These are phyloP conservation scores for Laterallus jamaicensis DNA, from an alignment of 2,113 vertebrate genomes.

Conservation along the genomic window DNA sequence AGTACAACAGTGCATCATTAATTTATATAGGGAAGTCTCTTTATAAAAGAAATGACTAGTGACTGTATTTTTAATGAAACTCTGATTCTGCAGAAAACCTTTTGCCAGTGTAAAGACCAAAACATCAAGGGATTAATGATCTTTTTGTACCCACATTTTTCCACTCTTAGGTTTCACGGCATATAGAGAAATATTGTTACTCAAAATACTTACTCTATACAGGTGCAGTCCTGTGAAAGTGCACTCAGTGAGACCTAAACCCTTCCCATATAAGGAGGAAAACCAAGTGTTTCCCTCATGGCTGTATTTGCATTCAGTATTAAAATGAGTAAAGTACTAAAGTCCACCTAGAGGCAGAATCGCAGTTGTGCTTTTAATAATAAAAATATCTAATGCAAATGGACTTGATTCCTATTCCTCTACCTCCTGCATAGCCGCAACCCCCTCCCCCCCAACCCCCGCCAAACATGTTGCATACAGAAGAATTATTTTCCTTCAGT, in stretches of 20 bases:
- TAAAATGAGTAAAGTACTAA: slow-evolving; percentile 14
- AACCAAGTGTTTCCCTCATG: slow-evolving; percentile 3
- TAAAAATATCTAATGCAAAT: not conserved
- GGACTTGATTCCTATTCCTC: not conserved
- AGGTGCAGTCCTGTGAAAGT: not conserved
- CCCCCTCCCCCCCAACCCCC: no score
- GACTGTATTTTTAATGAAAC: slow-evolving; percentile 7
- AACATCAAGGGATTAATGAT: not conserved
- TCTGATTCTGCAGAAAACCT: not conserved
- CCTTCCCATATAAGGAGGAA: not conserved
- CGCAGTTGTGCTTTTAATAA: not conserved
- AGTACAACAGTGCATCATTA: not conserved
- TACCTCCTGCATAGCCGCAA: not conserved
- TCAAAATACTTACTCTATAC: not conserved
- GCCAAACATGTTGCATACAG: not conserved
- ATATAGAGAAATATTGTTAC: not conserved
- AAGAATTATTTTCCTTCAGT: not conserved
- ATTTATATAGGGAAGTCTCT: slow-evolving; percentile 14
- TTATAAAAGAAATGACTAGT: not conserved
- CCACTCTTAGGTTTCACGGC: not conserved
- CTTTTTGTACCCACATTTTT: not conserved
- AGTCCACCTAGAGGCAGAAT: not conserved
- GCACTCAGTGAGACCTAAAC: not conserved
- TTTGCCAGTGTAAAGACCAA: not conserved
- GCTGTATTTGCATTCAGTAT: not conserved